Evolutionary conservation across 2,888 invertebrate genomes (phyloP), one percentile per base, ranked within the genome.

Genomic region (Lepidonotus clava): DNA sequence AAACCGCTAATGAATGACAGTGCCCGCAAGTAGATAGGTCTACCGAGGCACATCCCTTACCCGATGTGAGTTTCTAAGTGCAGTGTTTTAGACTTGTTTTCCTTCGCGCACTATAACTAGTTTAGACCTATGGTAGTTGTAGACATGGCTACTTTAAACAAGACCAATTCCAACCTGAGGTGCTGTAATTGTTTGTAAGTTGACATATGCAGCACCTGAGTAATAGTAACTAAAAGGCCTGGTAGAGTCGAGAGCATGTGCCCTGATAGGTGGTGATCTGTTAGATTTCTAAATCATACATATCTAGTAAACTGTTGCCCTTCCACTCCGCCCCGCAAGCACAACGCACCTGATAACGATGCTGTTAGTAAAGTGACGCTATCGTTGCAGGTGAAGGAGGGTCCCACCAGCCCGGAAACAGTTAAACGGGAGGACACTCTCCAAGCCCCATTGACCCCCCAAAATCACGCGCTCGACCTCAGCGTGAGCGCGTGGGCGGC

Each of bases 321-420:
- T n/a, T 34, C 32, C 67, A 32, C 67, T 34, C 71, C 11, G 28
- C 61, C 24, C 71, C 1, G n/a, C 56, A 5, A n/a, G 5, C 56
- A 11, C 67, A 4, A 34, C 38, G 18, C 71, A 71, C 71, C 71
- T 71, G 21, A 71, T 38, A 38, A 71, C 71, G 80, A n/a, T 46
- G 80, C 71, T 71, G 36, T 34, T 71, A 71, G 71, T 71, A 71
- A 80, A 80, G 51, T 80, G 80, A 41, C 24, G 28, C 80, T 80
- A 46, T 80, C 46, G 80, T 80, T 80, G 80, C 80, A 80, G 80
- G 80, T 80, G 80, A 41, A n/a, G 66, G 32, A 66, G 46, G 8
- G 46, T 46, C 46, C 46, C 46, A 46, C 46, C 18, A 14, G 14
- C 66, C 66, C 66, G 24, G 8, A 46, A 18, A 46, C 18, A 18